These are phyloP conservation scores for Gymnocheta viridis DNA, from an alignment of 2,888 invertebrate genomes.

Conservation along the genomic window DNA sequence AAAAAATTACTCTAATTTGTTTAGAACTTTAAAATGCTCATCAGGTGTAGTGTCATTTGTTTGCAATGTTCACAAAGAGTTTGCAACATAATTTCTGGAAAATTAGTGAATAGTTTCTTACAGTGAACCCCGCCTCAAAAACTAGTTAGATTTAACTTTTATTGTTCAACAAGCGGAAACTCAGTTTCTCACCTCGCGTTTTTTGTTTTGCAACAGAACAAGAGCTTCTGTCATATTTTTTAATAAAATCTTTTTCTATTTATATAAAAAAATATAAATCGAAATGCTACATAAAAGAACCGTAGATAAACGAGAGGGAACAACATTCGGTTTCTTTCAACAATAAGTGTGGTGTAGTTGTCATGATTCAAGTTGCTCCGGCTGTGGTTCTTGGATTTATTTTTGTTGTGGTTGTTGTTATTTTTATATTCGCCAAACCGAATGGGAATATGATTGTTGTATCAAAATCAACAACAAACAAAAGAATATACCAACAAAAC, in stretches of 20 bases:
- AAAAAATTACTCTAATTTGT: no score
- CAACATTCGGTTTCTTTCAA: slow-evolving; percentile 52
- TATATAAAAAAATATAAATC: not conserved
- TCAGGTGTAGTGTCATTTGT: no score
- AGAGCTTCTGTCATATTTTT: not conserved
- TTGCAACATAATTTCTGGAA: no score
- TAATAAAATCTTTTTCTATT: not conserved
- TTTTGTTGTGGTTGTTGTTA: slow-evolving; percentile 10
- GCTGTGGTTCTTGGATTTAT: slow-evolving; percentile 27
- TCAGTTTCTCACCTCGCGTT: not conserved
- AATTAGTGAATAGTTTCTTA: no score
- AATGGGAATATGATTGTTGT: slow-evolving; percentile 56
- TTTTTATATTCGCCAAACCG: slow-evolving; percentile 10
- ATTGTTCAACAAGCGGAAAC: not conserved
- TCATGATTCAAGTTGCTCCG: slow-evolving; percentile 28
- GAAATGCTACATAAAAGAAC: slow-evolving; percentile 2
- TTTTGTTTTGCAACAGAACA: not conserved
- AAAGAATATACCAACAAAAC: slow-evolving; percentile 28
- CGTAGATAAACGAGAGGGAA: slow-evolving; percentile 10
- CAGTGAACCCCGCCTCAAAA: no score
- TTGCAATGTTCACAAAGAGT: no score
- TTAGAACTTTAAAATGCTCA: no score
- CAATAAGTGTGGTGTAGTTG: slow-evolving; percentile 46
- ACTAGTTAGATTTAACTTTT: no score
- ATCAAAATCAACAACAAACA: slow-evolving; percentile 27